These are phyloP conservation scores for Ciconia maguari DNA, from an alignment of 2,113 vertebrate genomes.

Conservation along the genomic window DNA sequence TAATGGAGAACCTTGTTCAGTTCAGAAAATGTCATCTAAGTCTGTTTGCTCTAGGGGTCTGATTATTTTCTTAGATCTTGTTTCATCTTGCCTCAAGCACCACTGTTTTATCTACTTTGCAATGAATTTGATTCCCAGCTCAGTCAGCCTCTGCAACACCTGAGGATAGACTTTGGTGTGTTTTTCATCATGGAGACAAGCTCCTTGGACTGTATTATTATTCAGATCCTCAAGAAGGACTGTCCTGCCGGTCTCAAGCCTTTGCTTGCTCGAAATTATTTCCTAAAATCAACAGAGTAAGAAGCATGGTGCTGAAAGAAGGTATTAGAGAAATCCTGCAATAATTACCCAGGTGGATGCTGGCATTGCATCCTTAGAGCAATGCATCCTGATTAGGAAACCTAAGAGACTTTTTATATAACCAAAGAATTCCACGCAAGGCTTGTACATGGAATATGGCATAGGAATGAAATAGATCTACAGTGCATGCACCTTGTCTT, in stretches of 20 bases:
- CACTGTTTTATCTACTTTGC: constrained; percentile 34
- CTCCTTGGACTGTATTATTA: constrained; percentile 19
- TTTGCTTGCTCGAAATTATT: constrained; percentile 4
- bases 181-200: constrained; percentile 2
- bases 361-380: background rate
- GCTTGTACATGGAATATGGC: background rate
- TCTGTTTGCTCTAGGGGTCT: constrained; percentile 23
- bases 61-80: constrained; percentile 56
- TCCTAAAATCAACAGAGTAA: constrained; percentile 1
- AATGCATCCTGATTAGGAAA: background rate
- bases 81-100: constrained; percentile 37
- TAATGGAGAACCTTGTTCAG: constrained; percentile 14
- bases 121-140: constrained; percentile 35
- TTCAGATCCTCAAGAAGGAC: background rate
- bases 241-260: background rate
- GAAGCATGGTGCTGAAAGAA: background rate
- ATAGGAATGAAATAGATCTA: background rate
- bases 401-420: background rate
- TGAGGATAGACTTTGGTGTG: constrained; percentile 43
- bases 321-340: background rate
- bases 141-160: constrained; percentile 46
- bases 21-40: constrained; percentile 44
- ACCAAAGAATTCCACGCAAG: background rate
- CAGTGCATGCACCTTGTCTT: background rate
- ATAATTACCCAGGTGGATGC: background rate